Conservation (phyloP, 1,140 invertebrate genomes). For the Callitettix versicolor region DNA sequence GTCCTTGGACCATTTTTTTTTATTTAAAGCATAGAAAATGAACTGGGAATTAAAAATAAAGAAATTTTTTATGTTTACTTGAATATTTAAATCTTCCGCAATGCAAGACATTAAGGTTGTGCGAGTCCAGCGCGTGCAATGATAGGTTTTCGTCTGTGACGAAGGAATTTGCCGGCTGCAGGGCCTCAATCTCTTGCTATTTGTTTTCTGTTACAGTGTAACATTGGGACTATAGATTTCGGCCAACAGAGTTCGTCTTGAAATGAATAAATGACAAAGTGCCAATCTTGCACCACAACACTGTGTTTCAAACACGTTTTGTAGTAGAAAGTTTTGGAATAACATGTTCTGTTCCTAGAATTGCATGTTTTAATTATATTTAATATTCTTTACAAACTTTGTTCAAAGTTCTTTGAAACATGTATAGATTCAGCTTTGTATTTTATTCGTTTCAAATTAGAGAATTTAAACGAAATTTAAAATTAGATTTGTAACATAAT, state of each 20-base stretch:
- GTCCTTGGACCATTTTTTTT: neutral
- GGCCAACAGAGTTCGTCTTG: neutral
- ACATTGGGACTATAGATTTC: neutral
- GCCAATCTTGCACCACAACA: too few relatives aligned
- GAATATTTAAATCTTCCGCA: neutral
- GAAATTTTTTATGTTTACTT: neutral
- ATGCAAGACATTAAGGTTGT: too few relatives aligned
- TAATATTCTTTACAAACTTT: too few relatives aligned
- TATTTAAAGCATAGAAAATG: neutral
- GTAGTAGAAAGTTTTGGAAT: too few relatives aligned
- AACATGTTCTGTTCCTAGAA: too few relatives aligned
- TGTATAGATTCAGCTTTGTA: too few relatives aligned
- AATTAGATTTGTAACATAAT: neutral
- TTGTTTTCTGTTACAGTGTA: neutral
- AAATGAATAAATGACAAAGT: too few relatives aligned
- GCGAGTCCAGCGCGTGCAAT: too few relatives aligned
- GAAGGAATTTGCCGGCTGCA: neutral
- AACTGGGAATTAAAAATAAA: neutral
- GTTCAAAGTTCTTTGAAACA: too few relatives aligned
- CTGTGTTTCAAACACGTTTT: too few relatives aligned
- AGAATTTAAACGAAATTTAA: constrained; percentile 13
- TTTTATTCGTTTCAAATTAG: neutral
- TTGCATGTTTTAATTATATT: too few relatives aligned
- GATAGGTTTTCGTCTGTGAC: neutral
- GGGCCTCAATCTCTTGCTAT: neutral